phyloP scores from a whole-genome alignment of 2,888 invertebrate species.

The Lamproptera curius region DNA sequence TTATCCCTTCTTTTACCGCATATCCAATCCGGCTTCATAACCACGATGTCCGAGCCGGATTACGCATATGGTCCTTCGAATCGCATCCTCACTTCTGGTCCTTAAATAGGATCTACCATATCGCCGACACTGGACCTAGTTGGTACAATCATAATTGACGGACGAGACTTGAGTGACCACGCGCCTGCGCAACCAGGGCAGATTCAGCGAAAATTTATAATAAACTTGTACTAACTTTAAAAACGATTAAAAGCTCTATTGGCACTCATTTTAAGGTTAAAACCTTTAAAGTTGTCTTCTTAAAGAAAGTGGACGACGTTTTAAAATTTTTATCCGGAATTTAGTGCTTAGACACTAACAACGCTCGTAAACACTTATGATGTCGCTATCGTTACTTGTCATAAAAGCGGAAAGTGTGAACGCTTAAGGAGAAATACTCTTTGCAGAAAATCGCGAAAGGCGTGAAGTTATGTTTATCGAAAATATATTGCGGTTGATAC shows the following conservation, averaged over 20 bases:
- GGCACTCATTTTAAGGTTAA: neutral
- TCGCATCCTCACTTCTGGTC: too few relatives aligned
- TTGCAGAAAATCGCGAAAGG: neutral
- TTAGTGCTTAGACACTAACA: conserved; percentile 12
- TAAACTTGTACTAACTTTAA: neutral
- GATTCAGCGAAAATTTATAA: neutral
- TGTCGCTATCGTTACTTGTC: conserved; percentile 13
- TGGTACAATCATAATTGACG: too few relatives aligned
- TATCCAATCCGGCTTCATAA: too few relatives aligned
- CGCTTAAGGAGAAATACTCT: neutral
- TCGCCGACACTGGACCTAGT: too few relatives aligned
- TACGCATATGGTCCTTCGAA: too few relatives aligned
- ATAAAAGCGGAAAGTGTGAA: conserved; percentile 12
- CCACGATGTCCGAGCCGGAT: too few relatives aligned
- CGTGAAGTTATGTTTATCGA: neutral
- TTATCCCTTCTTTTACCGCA: too few relatives aligned
- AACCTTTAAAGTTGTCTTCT: neutral
- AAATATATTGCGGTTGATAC: neutral
- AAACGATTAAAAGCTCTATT: neutral
- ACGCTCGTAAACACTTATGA: conserved; percentile 16
- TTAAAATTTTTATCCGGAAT: conserved; percentile 13
- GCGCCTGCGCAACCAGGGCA: neutral
- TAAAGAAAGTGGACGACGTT: conserved; percentile 1
- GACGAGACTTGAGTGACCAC: too few relatives aligned
- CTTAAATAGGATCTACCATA: too few relatives aligned